A percentile compares a stretch with the other conserved stretches of the same genome.
phyloP scores from a whole-genome alignment of 2,113 vertebrate genomes.

The Melanostigma gelatinosum region DNA sequence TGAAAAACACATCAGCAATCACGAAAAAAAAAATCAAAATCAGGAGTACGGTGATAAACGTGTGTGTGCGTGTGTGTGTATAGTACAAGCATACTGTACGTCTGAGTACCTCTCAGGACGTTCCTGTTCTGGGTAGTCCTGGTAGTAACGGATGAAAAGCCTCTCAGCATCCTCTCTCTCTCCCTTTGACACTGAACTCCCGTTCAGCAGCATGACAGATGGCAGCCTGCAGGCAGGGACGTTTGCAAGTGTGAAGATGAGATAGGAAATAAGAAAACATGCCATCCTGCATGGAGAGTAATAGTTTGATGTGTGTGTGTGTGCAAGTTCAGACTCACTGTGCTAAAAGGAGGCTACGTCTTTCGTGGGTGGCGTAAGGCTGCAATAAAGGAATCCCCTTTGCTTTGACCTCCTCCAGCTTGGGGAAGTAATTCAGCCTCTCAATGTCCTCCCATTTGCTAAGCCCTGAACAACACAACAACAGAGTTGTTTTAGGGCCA shows the following conservation, averaged over 20 bases:
- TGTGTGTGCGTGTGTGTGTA: neutral
- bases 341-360: slow-evolving; percentile 91
- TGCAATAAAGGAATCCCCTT: slow-evolving; percentile 93
- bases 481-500: neutral
- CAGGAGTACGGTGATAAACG: neutral
- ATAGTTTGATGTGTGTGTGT: neutral
- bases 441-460: slow-evolving; percentile 94
- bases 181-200: slow-evolving; percentile 87
- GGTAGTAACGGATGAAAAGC: slow-evolving; percentile 94
- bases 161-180: slow-evolving; percentile 96
- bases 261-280: neutral
- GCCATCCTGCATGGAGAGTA: neutral
- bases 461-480: slow-evolving; percentile 84
- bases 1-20: neutral
- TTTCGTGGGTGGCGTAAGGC: slow-evolving; percentile 90
- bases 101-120: slow-evolving; percentile 88
- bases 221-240: slow-evolving; percentile 85
- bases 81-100: neutral
- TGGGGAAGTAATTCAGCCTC: slow-evolving; percentile 93
- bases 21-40: neutral
- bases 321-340: slow-evolving; percentile 72
- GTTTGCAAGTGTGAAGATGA: neutral
- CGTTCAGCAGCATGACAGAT: slow-evolving; percentile 90
- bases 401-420: slow-evolving; percentile 92
- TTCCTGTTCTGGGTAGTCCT: slow-evolving; percentile 89